Evolutionary conservation across 2,113 vertebrate species (phyloP), one percentile per base, ranked within the genome.

Genomic region (Bos javanicus): DNA sequence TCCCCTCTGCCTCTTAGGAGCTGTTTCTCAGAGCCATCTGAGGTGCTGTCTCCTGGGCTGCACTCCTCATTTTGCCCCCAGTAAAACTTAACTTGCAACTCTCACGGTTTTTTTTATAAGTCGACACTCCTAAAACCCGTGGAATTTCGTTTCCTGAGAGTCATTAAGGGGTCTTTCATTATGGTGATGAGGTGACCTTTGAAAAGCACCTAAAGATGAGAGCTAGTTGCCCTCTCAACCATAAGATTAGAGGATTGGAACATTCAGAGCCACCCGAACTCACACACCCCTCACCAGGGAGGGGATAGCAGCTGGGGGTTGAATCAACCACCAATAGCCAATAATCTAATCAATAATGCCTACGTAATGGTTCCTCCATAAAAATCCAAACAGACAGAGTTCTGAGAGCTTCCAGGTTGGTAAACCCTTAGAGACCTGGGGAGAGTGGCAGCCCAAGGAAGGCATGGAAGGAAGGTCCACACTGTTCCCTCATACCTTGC

Each of bases 41-140:
- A 74, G 19, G 67, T 39, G 21, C 36, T 74, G 2, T 13, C 36
- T 74, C 67, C 23, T 13, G 36, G 21, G 67, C 21, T 23, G 11
- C 67, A 39, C 21, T 74, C 36, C 21, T 39, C 67, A 74, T 74
- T 74, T 74, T 74, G 36, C 67, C 67, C 67, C 36, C 67, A 39
- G 0, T 39, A 74, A 74, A 74, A 74, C 21, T 74, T 74, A 74
- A 25, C 67, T 74, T 74, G 36, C 21, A 74, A 25, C 21, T 12
- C 9, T 74, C 36, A 74, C 0, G 0, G 10, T 13, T 39, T 39
- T 74, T 21, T 25, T 36, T 5, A 12, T 23, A 36, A 67, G 67
- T 39, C 10, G 0, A 74, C 36, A 39, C 2, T 39, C 5, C 36
- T 74, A 74, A 74, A 74, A 74, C 10, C 21, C 67, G 39, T 25